Evolutionary conservation across 2,113 vertebrate genomes (phyloP).

Genomic region (Hippocampus guttulatus): DNA sequence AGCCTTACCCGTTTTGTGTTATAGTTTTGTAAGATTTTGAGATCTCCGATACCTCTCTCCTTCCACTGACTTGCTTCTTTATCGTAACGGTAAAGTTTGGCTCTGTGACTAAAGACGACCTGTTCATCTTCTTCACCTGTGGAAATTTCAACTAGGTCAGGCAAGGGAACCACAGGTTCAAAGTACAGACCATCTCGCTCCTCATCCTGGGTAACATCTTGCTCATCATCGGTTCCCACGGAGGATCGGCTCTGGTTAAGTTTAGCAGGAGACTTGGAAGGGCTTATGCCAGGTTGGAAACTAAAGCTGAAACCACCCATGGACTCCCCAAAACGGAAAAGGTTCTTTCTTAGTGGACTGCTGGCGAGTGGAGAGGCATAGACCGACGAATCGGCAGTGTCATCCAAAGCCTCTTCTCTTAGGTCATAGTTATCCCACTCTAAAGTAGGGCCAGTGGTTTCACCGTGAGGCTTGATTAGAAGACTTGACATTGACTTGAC

Average conservation of each 20-base stretch:
- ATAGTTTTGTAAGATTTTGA: slow-evolving; percentile 90
- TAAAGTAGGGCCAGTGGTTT: slow-evolving; percentile 79
- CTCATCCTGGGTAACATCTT: slow-evolving; percentile 86
- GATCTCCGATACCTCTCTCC: slow-evolving; percentile 93
- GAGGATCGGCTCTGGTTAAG: slow-evolving; percentile 86
- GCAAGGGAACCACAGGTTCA: slow-evolving; percentile 92
- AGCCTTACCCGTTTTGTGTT: slow-evolving; percentile 86
- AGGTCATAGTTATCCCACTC: slow-evolving; percentile 95
- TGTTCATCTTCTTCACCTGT: slow-evolving; percentile 96
- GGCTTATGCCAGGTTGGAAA: slow-evolving; percentile 91
- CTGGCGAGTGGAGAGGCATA: slow-evolving; percentile 81
- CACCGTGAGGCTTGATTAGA: slow-evolving; percentile 71
- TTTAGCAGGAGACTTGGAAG: slow-evolving; percentile 89
- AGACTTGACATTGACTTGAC: slow-evolving; percentile 54
- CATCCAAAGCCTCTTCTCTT: slow-evolving; percentile 80
- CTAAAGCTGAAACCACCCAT: slow-evolving; percentile 91
- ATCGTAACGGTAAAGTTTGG: slow-evolving; percentile 94
- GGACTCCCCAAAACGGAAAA: slow-evolving; percentile 94
- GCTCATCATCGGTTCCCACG: slow-evolving; percentile 88
- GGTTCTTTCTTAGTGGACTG: slow-evolving; percentile 84
- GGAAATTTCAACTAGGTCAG: slow-evolving; percentile 87
- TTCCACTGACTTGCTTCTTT: slow-evolving; percentile 91
- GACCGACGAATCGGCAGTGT: slow-evolving; percentile 79
- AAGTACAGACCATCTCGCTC: slow-evolving; percentile 93
- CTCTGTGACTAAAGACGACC: slow-evolving; percentile 90